Percentiles rank a stretch among this genome's conserved stretches.
Conservation (phyloP, 2,797 vertebrate species). For the Brachymystax lenok region DNA sequence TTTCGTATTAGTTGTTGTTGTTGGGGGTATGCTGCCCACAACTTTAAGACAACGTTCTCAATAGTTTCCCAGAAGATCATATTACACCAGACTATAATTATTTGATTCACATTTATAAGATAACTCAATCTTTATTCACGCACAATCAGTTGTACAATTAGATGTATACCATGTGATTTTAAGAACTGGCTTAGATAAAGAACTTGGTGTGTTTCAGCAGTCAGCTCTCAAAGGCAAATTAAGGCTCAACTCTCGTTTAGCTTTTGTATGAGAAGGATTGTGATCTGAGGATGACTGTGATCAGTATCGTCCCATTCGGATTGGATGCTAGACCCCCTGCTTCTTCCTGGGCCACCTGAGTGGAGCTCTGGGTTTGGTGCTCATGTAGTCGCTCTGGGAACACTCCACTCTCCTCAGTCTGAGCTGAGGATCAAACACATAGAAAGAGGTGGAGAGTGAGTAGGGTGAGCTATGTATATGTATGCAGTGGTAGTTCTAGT, state of each 20-base stretch:
- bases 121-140: not conserved
- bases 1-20: not conserved
- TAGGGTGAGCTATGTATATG: not conserved
- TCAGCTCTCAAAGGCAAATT: not conserved
- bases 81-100: not conserved
- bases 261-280: not conserved
- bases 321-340: slow-evolving; percentile 53
- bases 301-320: slow-evolving; percentile 45
- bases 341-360: slow-evolving; percentile 45
- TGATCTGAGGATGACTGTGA: not conserved
- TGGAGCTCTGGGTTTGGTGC: slow-evolving; percentile 63
- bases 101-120: not conserved
- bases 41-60: too few relatives aligned
- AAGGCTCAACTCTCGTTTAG: not conserved
- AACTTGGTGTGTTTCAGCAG: not conserved
- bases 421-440: slow-evolving; percentile 43
- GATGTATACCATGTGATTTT: not conserved
- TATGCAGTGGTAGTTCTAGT: not conserved
- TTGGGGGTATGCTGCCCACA: too few relatives aligned
- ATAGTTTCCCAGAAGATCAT: not conserved
- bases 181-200: not conserved
- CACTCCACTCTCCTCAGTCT: slow-evolving; percentile 38
- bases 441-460: not conserved
- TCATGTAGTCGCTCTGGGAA: slow-evolving; percentile 67
- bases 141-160: not conserved